These are phyloP conservation scores for Synodontis membranacea DNA, from an alignment of 2,113 vertebrate species.

Conservation along the genomic window DNA sequence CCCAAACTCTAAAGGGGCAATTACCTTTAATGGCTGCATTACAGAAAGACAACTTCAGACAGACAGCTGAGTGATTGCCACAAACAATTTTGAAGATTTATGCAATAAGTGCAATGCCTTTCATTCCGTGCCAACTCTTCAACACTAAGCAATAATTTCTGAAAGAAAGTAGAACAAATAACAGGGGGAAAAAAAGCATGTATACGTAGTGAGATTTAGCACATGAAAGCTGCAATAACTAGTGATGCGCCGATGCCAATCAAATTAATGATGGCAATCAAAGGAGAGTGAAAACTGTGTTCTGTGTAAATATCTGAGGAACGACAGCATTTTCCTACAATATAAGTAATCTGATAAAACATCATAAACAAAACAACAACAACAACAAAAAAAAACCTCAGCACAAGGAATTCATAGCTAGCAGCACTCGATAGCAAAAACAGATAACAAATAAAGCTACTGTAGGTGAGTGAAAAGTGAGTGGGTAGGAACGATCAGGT, in stretches of 20 bases:
- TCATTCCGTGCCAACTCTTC: background rate
- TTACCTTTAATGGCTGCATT: conserved; percentile 54
- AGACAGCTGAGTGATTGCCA: conserved; percentile 11
- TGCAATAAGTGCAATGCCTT: conserved; percentile 18
- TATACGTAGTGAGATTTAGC: background rate
- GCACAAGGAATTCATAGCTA: background rate
- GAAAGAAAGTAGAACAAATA: background rate
- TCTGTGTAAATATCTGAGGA: too few species aligned
- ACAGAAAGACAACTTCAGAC: conserved; percentile 47
- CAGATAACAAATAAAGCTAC: too few species aligned
- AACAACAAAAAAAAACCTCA: background rate
- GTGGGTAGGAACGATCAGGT: background rate
- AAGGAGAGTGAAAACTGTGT: background rate
- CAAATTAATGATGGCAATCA: background rate
- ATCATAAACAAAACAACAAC: background rate
- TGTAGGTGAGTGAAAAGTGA: background rate
- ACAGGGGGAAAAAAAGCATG: too few species aligned
- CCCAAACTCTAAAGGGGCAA: conserved; percentile 43
- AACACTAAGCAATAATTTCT: background rate
- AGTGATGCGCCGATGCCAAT: background rate
- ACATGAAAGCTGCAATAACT: background rate
- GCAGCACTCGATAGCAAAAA: background rate
- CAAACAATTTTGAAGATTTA: conserved; percentile 3
- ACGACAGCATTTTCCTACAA: background rate
- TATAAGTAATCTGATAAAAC: background rate